Conservation (phyloP, 2,888 invertebrate species). For the Ormyrus rosae region DNA sequence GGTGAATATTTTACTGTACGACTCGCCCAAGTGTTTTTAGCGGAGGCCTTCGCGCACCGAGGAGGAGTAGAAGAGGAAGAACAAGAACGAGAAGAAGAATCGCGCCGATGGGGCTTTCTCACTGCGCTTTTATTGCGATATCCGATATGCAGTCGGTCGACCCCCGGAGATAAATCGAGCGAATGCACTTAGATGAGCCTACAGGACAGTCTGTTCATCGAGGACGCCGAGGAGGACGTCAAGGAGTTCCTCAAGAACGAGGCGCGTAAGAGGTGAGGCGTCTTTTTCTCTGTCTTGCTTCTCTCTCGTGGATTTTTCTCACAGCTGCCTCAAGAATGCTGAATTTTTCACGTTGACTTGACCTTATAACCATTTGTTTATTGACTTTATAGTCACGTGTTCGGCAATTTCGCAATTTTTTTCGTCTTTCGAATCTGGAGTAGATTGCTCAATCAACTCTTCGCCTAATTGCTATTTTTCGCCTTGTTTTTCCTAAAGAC, state of each 20-base stretch:
- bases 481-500: too few relatives aligned
- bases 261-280: conserved; percentile 69
- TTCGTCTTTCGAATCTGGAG: too few relatives aligned
- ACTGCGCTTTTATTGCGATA: neutral
- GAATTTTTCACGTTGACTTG: too few relatives aligned
- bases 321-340: neutral
- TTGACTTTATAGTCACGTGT: too few relatives aligned
- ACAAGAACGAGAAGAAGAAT: neutral
- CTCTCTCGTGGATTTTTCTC: neutral
- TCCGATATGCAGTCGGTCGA: conserved; percentile 23
- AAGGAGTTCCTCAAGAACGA: conserved; percentile 67
- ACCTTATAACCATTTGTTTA: too few relatives aligned
- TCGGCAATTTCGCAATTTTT: too few relatives aligned
- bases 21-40: neutral
- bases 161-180: neutral
- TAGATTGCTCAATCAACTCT: too few relatives aligned
- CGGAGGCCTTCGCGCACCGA: neutral
- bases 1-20: conserved; percentile 11
- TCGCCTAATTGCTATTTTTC: too few relatives aligned
- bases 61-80: neutral
- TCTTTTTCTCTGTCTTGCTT: too few relatives aligned
- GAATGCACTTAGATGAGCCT: conserved; percentile 64
- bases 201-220: conserved; percentile 69
- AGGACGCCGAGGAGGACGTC: conserved; percentile 72
- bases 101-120: neutral